These are phyloP conservation scores for Cryptocheilus praepositus DNA, from an alignment of 2,888 invertebrate species.

Conservation along the genomic window DNA sequence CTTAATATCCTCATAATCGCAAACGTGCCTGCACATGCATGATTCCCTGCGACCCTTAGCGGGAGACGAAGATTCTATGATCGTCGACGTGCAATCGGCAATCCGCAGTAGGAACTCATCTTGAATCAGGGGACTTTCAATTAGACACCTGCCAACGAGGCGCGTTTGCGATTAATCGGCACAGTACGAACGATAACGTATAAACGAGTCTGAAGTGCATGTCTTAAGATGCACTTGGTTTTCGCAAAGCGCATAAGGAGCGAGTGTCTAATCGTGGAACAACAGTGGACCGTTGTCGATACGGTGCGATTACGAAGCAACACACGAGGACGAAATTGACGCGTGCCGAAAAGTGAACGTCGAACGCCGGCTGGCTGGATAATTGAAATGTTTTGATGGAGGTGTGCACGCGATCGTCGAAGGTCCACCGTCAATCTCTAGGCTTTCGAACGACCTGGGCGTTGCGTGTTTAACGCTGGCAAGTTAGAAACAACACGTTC, in stretches of 20 bases:
- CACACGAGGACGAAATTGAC: not conserved
- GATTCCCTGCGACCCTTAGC: conserved; percentile 2
- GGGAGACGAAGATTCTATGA: too few relatives aligned
- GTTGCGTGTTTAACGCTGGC: conserved; percentile 19
- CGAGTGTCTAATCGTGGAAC: conserved; percentile 52
- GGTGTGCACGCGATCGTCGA: not conserved
- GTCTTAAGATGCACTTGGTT: conserved; percentile 60
- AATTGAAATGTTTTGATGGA: not conserved
- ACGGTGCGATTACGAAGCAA: not conserved
- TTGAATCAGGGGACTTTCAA: not conserved
- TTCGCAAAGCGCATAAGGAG: conserved; percentile 59
- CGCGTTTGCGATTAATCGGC: not conserved
- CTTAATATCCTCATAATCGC: conserved; percentile 43
- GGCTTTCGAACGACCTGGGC: conserved; percentile 17
- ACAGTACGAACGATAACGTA: conserved; percentile 13
- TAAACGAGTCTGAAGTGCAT: conserved; percentile 45
- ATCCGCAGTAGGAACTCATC: not conserved
- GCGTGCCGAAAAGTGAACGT: not conserved
- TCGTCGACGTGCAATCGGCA: not conserved
- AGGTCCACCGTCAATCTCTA: conserved; percentile 7
- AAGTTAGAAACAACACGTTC: conserved; percentile 18
- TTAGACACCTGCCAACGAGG: not conserved
- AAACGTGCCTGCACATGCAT: conserved; percentile 34
- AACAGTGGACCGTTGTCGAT: conserved; percentile 40
- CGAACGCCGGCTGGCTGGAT: not conserved